Percentiles rank a stretch among this genome's conserved stretches.
Evolutionary conservation across 2,888 invertebrate species (phyloP).

Genomic region (Drosophila glabriapex): DNA sequence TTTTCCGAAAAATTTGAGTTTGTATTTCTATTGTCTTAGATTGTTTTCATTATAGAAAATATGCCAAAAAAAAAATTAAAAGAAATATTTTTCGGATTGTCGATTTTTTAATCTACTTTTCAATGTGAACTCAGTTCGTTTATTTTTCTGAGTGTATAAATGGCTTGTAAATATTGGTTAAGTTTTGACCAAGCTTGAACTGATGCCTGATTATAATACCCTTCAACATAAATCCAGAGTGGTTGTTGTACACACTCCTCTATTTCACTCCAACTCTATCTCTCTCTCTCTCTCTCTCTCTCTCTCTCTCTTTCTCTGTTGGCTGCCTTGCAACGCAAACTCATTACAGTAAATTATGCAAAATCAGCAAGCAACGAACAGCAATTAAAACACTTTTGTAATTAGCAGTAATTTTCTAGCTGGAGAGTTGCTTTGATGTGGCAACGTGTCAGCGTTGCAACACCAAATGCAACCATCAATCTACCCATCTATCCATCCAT

Average conservation of each 20-base stretch:
- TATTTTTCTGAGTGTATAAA: neutral
- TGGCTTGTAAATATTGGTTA: neutral
- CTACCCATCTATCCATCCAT: neutral
- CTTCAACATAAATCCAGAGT: neutral
- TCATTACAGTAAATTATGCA: slow-evolving; percentile 75
- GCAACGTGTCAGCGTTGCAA: slow-evolving; percentile 39
- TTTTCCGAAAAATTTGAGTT: neutral
- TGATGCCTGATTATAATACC: neutral
- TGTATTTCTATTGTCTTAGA: neutral
- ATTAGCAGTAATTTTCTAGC: slow-evolving; percentile 66
- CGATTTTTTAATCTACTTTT: too few relatives aligned
- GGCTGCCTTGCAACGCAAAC: slow-evolving; percentile 32
- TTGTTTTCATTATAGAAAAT: neutral
- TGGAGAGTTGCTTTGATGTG: slow-evolving; percentile 63
- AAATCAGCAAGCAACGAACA: slow-evolving; percentile 27
- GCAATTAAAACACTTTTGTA: slow-evolving; percentile 42
- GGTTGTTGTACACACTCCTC: neutral
- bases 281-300: neutral
- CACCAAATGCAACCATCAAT: slow-evolving; percentile 10
- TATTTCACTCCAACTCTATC: neutral
- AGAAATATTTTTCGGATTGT: neutral
- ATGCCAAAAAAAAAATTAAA: neutral
- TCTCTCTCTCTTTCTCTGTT: neutral
- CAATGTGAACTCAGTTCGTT: neutral
- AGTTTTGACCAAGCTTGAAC: neutral